phyloP scores from a whole-genome alignment of 2,888 invertebrate genomes.

The Allolobophora icterica region DNA sequence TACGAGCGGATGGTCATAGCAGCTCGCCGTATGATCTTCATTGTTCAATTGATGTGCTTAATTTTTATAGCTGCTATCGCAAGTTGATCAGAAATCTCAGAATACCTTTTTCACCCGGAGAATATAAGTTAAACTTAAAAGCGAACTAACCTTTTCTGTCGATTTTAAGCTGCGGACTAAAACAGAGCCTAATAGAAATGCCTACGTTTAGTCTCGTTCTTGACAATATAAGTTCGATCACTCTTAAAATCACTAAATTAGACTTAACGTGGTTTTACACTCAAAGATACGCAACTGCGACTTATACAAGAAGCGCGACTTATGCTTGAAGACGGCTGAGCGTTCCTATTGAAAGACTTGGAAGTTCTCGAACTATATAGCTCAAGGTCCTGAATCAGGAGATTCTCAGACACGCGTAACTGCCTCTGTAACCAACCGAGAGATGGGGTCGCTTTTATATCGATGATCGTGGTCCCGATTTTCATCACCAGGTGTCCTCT shows the following conservation, averaged over 20 bases:
- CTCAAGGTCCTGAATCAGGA: neutral
- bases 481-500: neutral
- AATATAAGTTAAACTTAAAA: no score
- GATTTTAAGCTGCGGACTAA: neutral
- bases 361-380: no score
- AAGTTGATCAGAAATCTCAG: neutral
- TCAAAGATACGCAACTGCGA: no score
- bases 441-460: neutral
- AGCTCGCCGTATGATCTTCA: neutral
- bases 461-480: neutral
- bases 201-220: neutral
- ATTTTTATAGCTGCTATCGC: neutral
- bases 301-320: neutral
- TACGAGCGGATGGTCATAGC: no score
- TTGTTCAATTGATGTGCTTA: neutral
- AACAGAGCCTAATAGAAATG: no score
- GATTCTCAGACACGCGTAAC: neutral
- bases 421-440: neutral
- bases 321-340: neutral
- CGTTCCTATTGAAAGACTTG: neutral
- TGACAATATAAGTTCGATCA: neutral
- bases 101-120: neutral
- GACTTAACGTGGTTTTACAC: neutral
- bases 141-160: constrained; percentile 1
- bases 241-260: neutral